phyloP scores from a whole-genome alignment of 2,797 vertebrate genomes.

The Sus cebifrons region DNA sequence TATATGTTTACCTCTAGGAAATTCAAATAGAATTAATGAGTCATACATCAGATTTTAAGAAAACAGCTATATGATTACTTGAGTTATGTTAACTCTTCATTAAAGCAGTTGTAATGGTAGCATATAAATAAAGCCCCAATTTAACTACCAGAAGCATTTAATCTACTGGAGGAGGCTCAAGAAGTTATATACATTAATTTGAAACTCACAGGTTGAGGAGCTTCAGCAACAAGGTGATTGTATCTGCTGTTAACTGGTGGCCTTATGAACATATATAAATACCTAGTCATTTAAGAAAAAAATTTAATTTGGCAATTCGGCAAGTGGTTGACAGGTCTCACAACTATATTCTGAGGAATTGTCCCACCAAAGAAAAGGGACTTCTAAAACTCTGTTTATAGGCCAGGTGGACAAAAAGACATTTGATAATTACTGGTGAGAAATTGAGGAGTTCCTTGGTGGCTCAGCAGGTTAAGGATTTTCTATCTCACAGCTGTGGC shows the following conservation, averaged over 20 bases:
- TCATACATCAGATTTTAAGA: neutral
- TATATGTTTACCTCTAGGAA: neutral
- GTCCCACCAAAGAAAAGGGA: neutral
- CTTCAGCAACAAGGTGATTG: neutral
- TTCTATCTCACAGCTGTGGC: too few relatives aligned
- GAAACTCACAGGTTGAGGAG: neutral
- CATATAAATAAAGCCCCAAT: neutral
- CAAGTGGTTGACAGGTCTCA: neutral
- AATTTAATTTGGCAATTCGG: neutral
- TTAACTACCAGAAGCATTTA: conserved; percentile 17
- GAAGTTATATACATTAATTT: neutral
- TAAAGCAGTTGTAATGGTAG: neutral
- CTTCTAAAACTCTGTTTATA: neutral
- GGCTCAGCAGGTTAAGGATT: too few relatives aligned
- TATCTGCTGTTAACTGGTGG: neutral
- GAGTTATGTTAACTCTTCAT: neutral
- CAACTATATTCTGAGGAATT: neutral
- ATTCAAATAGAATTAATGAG: neutral
- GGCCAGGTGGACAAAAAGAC: neutral
- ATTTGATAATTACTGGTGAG: conserved; percentile 43
- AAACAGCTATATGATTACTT: neutral
- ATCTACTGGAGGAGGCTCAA: neutral
- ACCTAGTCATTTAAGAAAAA: neutral
- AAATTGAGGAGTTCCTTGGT: neutral
- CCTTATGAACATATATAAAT: neutral